These are phyloP conservation scores for Colossoma macropomum DNA, from an alignment of 2,113 vertebrate genomes.

Conservation along the genomic window DNA sequence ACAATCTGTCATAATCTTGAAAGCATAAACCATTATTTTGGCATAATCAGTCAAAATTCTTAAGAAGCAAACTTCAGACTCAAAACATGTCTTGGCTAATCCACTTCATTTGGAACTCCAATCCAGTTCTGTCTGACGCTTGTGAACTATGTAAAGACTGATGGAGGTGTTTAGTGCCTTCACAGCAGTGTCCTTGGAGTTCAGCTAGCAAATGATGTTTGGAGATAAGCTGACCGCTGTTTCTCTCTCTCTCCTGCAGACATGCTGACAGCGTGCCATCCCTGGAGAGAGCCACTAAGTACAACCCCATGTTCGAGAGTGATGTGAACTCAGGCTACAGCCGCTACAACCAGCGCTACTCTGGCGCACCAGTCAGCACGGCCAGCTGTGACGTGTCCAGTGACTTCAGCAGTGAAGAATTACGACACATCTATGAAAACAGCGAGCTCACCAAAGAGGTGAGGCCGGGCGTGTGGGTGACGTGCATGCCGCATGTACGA, in stretches of 20 bases:
- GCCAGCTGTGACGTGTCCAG: conserved; percentile 72
- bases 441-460: conserved; percentile 84
- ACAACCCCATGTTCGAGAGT: conserved; percentile 83
- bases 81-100: too few species aligned
- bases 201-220: not conserved
- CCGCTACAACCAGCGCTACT: conserved; percentile 79
- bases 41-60: too few species aligned
- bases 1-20: too few species aligned
- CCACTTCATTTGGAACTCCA: not conserved
- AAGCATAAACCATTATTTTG: too few species aligned
- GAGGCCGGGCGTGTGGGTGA: not conserved
- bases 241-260: conserved; percentile 61
- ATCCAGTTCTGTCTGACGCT: not conserved
- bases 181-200: not conserved
- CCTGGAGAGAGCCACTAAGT: conserved; percentile 83
- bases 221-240: not conserved
- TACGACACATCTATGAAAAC: conserved; percentile 83
- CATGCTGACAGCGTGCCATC: conserved; percentile 78
- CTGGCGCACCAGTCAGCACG: conserved; percentile 72
- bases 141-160: too few species aligned
- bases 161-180: too few species aligned
- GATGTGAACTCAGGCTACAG: conserved; percentile 72
- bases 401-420: conserved; percentile 82
- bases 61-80: too few species aligned
- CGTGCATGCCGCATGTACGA: too few species aligned